A percentile compares a stretch with the other conserved stretches of the same genome.
These are phyloP conservation scores for Sula dactylatra DNA, from an alignment of 2,113 vertebrate genomes.

Conservation along the genomic window DNA sequence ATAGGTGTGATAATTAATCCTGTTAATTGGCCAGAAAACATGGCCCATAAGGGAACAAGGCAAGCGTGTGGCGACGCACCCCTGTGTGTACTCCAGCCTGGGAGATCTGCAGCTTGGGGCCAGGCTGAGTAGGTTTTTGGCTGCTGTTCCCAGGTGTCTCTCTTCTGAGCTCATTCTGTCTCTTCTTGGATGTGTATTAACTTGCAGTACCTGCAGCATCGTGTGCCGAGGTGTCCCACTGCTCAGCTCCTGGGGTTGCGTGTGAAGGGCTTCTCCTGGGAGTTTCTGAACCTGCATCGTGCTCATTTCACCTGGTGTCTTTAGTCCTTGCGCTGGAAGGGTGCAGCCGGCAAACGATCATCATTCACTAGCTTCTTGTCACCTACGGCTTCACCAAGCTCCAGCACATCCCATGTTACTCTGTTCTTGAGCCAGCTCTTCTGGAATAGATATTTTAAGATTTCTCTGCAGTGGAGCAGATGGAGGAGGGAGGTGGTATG, in stretches of 20 bases:
- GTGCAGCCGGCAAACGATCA: neutral
- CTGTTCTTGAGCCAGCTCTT: neutral
- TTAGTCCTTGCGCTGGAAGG: neutral
- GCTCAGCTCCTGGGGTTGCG: neutral
- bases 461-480: neutral
- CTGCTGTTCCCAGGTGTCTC: neutral
- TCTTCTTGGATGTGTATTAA: rapidly evolving
- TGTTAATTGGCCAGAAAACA: neutral
- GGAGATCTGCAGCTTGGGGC: neutral
- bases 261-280: neutral
- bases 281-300: neutral
- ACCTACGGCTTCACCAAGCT: rapidly evolving
- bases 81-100: neutral
- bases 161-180: neutral
- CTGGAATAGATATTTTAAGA: neutral
- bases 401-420: neutral
- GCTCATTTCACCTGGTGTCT: neutral
- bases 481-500: neutral
- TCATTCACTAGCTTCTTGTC: neutral
- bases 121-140: neutral
- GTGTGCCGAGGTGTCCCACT: rapidly evolving
- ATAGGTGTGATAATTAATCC: neutral
- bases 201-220: no score
- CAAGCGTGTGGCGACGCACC: rapidly evolving
- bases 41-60: neutral